phyloP scores from a whole-genome alignment of 1,140 invertebrate genomes.

The Phymastichus coffea region DNA sequence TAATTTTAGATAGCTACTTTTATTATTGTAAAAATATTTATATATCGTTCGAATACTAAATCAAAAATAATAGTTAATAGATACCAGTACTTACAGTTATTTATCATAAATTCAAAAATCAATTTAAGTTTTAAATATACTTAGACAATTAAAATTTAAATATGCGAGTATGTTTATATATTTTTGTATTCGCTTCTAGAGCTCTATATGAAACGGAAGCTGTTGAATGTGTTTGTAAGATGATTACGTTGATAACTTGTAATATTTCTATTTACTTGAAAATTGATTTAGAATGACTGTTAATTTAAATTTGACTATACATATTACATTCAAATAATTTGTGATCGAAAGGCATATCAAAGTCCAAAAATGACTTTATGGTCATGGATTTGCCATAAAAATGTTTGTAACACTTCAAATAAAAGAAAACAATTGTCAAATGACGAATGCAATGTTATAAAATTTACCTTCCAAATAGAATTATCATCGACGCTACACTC shows the following conservation, averaged over 20 bases:
- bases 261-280: not conserved
- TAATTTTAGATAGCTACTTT: too few relatives aligned
- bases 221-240: not conserved
- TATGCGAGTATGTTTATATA: not conserved
- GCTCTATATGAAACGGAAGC: too few relatives aligned
- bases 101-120: too few relatives aligned
- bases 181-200: constrained; percentile 10
- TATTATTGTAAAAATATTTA: not conserved
- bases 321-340: constrained; percentile 5
- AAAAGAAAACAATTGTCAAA: constrained; percentile 5
- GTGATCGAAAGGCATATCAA: constrained; percentile 18
- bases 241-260: not conserved
- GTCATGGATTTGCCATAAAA: not conserved
- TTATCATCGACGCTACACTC: not conserved
- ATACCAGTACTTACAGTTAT: too few relatives aligned
- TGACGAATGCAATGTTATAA: not conserved
- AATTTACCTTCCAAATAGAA: not conserved
- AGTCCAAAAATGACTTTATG: not conserved
- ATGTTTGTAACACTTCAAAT: not conserved
- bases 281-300: constrained; percentile 12
- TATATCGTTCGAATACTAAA: too few relatives aligned
- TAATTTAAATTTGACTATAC: not conserved
- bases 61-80: too few relatives aligned
- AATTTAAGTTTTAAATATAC: not conserved
- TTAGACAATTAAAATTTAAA: not conserved